Conservation (phyloP, 2,113 vertebrate genomes). For the Bambusicola thoracicus region DNA sequence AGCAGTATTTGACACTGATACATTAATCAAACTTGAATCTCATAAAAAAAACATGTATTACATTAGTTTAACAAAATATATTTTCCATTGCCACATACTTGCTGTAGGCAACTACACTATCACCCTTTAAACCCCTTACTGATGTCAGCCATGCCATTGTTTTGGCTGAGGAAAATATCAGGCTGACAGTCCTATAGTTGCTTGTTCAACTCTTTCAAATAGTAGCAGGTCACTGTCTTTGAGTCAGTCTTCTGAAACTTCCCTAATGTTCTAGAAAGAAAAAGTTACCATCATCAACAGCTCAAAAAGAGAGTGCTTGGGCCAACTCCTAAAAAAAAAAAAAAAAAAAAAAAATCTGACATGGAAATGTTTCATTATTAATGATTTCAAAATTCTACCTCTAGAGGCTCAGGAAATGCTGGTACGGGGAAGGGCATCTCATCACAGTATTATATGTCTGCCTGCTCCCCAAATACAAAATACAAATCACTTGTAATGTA, state of each 20-base stretch:
- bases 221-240: background rate
- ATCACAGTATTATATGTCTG: background rate
- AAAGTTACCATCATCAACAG: background rate
- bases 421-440: background rate
- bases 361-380: background rate
- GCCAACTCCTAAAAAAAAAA: background rate
- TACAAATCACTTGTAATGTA: background rate
- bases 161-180: conserved; percentile 18
- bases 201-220: background rate
- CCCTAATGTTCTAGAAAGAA: rapidly evolving
- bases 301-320: background rate
- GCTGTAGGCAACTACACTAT: conserved; percentile 2
- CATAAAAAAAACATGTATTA: background rate
- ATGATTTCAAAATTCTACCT: background rate
- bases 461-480: background rate
- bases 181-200: conserved; percentile 26
- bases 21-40: conserved; percentile 23
- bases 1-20: background rate
- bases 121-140: conserved; percentile 7
- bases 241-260: background rate
- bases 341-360: background rate
- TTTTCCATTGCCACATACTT: background rate
- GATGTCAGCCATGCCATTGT: background rate
- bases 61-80: conserved; percentile 5
- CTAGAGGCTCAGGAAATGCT: background rate